A percentile compares a stretch with the other conserved stretches of the same genome.
Evolutionary conservation across 2,797 vertebrate species (phyloP).

Genomic region (Aratinga solstitialis): DNA sequence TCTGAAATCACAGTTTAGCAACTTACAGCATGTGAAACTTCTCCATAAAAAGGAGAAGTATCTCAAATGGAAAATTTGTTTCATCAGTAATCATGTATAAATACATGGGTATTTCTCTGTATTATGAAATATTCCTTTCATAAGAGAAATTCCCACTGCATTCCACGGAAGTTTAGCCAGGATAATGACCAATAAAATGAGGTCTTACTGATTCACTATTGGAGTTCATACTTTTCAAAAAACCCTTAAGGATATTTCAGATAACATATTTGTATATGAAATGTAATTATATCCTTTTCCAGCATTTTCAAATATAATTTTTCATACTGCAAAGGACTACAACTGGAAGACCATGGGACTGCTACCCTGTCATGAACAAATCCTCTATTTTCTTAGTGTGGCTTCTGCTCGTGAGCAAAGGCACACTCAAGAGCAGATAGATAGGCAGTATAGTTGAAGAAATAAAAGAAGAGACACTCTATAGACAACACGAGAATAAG

Average conservation of each 20-base stretch:
- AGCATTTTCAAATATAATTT: slow-evolving; percentile 7
- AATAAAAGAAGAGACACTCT: slow-evolving; percentile 55
- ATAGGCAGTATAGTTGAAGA: slow-evolving; percentile 65
- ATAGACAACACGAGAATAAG: neutral
- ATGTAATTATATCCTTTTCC: neutral
- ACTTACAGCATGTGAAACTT: neutral
- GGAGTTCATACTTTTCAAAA: neutral
- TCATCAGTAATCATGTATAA: neutral
- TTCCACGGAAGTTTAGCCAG: neutral
- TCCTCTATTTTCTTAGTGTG: slow-evolving; percentile 50
- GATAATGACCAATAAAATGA: neutral
- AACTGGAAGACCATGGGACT: slow-evolving; percentile 51
- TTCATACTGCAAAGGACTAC: slow-evolving; percentile 64
- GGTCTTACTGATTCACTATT: neutral
- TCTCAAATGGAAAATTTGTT: neutral
- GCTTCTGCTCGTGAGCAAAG: slow-evolving; percentile 15
- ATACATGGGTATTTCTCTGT: neutral
- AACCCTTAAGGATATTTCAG: neutral
- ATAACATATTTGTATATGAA: neutral
- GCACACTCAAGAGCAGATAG: slow-evolving; percentile 62
- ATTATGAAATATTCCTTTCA: neutral
- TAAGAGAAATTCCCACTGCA: neutral
- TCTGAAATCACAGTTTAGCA: neutral
- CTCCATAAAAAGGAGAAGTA: slow-evolving; percentile 13
- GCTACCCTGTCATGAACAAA: slow-evolving; percentile 41